Evolutionary conservation across 2,888 invertebrate genomes (phyloP).

Genomic region (Adela reaumurella): DNA sequence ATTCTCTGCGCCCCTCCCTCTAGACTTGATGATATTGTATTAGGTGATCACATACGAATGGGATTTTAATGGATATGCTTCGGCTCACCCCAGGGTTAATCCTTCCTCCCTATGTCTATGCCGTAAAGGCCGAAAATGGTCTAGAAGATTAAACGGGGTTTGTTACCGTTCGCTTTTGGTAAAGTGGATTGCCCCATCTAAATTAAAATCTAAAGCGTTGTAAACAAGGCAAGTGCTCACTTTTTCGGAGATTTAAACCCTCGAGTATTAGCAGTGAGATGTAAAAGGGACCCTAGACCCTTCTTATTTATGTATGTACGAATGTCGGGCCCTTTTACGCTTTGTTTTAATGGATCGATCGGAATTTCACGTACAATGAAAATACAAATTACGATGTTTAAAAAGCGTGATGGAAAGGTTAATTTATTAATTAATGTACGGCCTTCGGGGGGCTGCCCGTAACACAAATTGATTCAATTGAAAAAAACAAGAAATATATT

Average conservation of each 20-base stretch:
- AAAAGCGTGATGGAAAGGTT: too few relatives aligned
- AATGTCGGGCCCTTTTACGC: neutral
- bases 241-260: slow-evolving; percentile 59
- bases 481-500: too few relatives aligned
- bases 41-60: slow-evolving; percentile 58
- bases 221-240: slow-evolving; percentile 60
- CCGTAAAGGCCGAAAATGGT: neutral
- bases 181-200: slow-evolving; percentile 52
- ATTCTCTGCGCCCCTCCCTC: neutral
- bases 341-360: neutral
- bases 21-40: slow-evolving; percentile 56
- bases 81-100: slow-evolving; percentile 21
- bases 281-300: slow-evolving; percentile 20
- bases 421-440: too few relatives aligned
- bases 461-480: too few relatives aligned
- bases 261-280: slow-evolving; percentile 49
- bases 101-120: slow-evolving; percentile 9
- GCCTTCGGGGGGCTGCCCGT: too few relatives aligned
- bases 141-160: too few relatives aligned
- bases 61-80: slow-evolving; percentile 52
- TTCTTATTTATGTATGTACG: too few relatives aligned
- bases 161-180: too few relatives aligned
- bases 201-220: slow-evolving; percentile 61
- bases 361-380: neutral
- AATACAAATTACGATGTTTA: too few relatives aligned